Base-by-base conservation (phyloP, 2,888 invertebrate species). In the Lysandra bellargus region DNA sequence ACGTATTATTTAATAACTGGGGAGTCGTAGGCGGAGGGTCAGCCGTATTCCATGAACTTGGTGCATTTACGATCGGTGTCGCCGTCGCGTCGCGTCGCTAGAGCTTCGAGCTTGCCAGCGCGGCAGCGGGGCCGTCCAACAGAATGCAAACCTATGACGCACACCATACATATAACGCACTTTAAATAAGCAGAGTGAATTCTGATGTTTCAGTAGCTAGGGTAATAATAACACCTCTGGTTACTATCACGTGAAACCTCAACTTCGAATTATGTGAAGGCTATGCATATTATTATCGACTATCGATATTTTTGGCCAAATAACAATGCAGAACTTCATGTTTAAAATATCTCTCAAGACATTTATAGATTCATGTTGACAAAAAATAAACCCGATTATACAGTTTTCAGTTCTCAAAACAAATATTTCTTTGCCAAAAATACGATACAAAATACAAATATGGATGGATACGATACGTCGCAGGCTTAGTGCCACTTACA, bases 1-100 rank as follows among this genome's bases (percentile, higher is more conserved):
- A 94, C 88, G 87, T 86, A 89, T 91, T 92, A 91, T 92, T 93
- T 90, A 91, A 90, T 91, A 88, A 89, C 53, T 76, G 53, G 89
- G 87, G 85, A 84, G 83, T 88, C 90, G 88, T 87, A 88, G 90
- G 88, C 87, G 90, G 85, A 84, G 83, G 83, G 82, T 60, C 85
- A 85, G 87, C 85, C 87, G 83, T 85, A 84, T 84, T 86, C 92
- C 93, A 86, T 92, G 92, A 92, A 92, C 93, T 91, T 92, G 92
- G 82, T 84, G 83, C 83, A 83, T 84, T 84, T 83, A 85, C 82
- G 82, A 84, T 80, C 80, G 79, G 78, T 79, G 80, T 80, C 81
- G 80, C 80, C 82, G 80, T 80, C 82, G 75, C 83, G 79, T 79
- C 80, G 80, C 80, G 80, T 81, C 83, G 80, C 78, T 78, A 78